phyloP scores from a whole-genome alignment of 2,113 vertebrate genomes.

The Apus apus region DNA sequence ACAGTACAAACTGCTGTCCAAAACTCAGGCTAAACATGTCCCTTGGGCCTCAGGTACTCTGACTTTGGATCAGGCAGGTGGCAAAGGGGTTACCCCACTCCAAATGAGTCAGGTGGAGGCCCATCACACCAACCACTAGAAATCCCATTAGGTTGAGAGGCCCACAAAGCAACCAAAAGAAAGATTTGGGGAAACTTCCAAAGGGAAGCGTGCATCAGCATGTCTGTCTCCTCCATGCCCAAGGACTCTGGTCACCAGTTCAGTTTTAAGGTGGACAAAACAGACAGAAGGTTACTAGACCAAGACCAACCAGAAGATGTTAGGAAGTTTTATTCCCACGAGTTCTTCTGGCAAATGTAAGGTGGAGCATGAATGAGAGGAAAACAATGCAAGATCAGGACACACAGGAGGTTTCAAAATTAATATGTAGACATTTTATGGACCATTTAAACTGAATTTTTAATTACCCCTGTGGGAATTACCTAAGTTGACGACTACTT shows the following conservation, averaged over 20 bases:
- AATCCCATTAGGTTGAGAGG: background rate
- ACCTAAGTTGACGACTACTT: background rate
- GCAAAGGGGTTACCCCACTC: background rate
- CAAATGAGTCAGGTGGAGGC: background rate
- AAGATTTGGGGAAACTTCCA: background rate
- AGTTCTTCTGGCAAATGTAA: background rate
- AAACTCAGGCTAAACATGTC: background rate
- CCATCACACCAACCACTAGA: background rate
- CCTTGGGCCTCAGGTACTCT: background rate
- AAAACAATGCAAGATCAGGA: background rate
- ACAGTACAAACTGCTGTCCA: background rate
- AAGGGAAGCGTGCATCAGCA: background rate
- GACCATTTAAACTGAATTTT: background rate
- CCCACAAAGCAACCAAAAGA: fast-evolving
- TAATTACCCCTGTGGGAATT: background rate
- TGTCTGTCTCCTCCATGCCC: background rate
- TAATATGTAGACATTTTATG: background rate
- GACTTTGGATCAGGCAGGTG: background rate
- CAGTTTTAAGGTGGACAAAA: background rate
- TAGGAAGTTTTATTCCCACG: background rate
- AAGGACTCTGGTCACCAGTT: background rate
- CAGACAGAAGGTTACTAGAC: background rate
- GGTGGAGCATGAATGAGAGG: background rate
- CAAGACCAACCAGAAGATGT: background rate
- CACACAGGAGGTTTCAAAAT: background rate